A percentile compares a stretch with the other conserved stretches of the same genome.
These are phyloP conservation scores for Sandelia bainsii DNA, from an alignment of 2,797 vertebrate species.

Conservation along the genomic window DNA sequence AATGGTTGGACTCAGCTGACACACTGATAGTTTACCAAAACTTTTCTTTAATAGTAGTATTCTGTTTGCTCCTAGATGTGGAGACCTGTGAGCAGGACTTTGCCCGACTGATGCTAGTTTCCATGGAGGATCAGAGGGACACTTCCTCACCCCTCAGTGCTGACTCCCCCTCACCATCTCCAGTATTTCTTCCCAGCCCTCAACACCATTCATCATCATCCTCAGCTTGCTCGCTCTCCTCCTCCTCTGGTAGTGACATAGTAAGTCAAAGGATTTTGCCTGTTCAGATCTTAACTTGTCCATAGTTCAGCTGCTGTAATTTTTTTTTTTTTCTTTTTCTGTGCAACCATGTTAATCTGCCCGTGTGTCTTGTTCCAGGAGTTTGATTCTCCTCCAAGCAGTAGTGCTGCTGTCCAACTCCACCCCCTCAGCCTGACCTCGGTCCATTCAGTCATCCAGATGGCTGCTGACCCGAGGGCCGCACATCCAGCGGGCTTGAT, in stretches of 20 bases:
- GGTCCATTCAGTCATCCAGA: constrained; percentile 73
- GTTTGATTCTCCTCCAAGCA: constrained; percentile 73
- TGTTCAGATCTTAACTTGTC: background rate
- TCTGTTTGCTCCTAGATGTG: constrained; percentile 54
- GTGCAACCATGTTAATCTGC: background rate
- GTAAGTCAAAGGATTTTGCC: constrained; percentile 79
- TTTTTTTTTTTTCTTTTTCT: background rate
- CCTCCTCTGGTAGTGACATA: constrained; percentile 91
- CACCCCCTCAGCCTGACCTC: constrained; percentile 64
- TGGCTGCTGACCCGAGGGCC: constrained; percentile 68
- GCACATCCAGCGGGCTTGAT: constrained; percentile 69
- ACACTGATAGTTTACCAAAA: no score
- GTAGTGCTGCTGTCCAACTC: constrained; percentile 58
- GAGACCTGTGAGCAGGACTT: constrained; percentile 75
- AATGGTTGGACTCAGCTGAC: background rate
- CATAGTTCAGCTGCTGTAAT: background rate
- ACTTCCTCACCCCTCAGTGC: constrained; percentile 86
- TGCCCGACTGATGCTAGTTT: constrained; percentile 76
- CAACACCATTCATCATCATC: constrained; percentile 85
- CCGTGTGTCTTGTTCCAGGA: constrained; percentile 58
- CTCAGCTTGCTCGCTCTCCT: constrained; percentile 89
- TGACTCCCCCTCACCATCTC: constrained; percentile 89
- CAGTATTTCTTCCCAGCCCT: constrained; percentile 88
- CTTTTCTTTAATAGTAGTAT: background rate
- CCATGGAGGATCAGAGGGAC: constrained; percentile 85